Base-by-base conservation (phyloP, 2,113 vertebrate genomes). In the Miniopterus natalensis region DNA sequence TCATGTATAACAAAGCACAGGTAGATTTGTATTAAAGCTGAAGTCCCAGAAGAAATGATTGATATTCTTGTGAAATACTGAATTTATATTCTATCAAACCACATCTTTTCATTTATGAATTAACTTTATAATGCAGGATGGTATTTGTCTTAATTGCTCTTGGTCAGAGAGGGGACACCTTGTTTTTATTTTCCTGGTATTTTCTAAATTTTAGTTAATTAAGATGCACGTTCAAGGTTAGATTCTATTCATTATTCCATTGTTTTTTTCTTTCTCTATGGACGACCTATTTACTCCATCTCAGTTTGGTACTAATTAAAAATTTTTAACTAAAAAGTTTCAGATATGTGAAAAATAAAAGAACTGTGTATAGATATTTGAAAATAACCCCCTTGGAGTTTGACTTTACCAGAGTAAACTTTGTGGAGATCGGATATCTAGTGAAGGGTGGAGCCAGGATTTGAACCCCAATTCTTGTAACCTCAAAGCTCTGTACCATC, bases 371-470 rank as follows among this genome's bases (percentile, higher is more conserved):
- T 31, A 88, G 59, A 25, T 73, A 70, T 71, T 86, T 95, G 36
- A 84, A 94, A 88, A 81, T 81, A 86, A 47, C 75, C 40, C 40
- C 6, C 23, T 84, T 59, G 42, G n/a, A n/a, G 40, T 92, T 92
- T 92, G 51, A 96, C 77, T 77, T 84, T 95, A 53, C 21, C 10
- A 73, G 29, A 84, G 53, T 70, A 27, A 92, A 83, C 65, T 90
- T 42, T 8, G 17, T 88, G 25, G n/a, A 71, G 5, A 36, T 59
- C 6, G 79, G 53, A 49, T 88, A 77, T 8, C 70, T 84, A 66
- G 31, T 66, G 81, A 88, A 42, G 83, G 63, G 13, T 86, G 12
- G 83, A 81, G 25, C 65, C 15, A 36, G 42, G 13, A 81, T 90
- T 93, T 91, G 36, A 88, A 57, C 21, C 27, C 11, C 40, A 13